A percentile compares a stretch with the other conserved stretches of the same genome.
Evolutionary conservation across 2,888 invertebrate species (phyloP).

Genomic region (Drosophila lacicola): DNA sequence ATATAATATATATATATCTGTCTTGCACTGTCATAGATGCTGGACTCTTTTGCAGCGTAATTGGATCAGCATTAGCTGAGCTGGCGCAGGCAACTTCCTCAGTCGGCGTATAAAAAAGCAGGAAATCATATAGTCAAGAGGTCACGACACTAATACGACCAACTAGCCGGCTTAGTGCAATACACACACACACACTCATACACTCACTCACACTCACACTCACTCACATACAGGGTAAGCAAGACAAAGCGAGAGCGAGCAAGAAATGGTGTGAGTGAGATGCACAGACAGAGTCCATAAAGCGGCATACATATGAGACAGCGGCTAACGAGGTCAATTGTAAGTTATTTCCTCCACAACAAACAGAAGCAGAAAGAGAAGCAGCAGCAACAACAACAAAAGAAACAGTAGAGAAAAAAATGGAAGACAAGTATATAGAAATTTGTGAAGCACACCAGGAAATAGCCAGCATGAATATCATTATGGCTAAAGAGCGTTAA

Average conservation of each 20-base stretch:
- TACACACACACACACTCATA: slow-evolving; percentile 11
- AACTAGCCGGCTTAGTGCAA: slow-evolving; percentile 60
- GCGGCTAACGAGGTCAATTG: slow-evolving; percentile 79
- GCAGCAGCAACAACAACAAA: slow-evolving; percentile 12
- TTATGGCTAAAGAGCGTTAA: slow-evolving; percentile 53
- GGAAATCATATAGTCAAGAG: slow-evolving; percentile 78
- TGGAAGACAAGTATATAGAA: slow-evolving; percentile 33
- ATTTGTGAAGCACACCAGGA: slow-evolving; percentile 58
- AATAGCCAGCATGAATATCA: slow-evolving; percentile 74
- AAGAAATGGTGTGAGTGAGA: slow-evolving; percentile 17
- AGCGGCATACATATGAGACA: slow-evolving; percentile 61
- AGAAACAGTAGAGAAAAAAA: slow-evolving; percentile 16
- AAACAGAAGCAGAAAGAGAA: slow-evolving; percentile 41
- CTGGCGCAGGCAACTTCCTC: slow-evolving; percentile 39
- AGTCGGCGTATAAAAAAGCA: slow-evolving; percentile 33
- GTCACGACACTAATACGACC: slow-evolving; percentile 67
- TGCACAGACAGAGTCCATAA: slow-evolving; percentile 47
- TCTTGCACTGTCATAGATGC: slow-evolving; percentile 20
- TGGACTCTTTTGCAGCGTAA: slow-evolving; percentile 46
- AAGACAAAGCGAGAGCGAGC: slow-evolving; percentile 21
- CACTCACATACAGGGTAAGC: slow-evolving; percentile 1
- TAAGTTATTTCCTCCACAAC: slow-evolving; percentile 73
- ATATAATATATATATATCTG: slow-evolving; percentile 7
- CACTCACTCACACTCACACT: not conserved
- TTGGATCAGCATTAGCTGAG: slow-evolving; percentile 72